Conservation (phyloP, 2,888 invertebrate genomes). For the Tenthredo mesomela region DNA sequence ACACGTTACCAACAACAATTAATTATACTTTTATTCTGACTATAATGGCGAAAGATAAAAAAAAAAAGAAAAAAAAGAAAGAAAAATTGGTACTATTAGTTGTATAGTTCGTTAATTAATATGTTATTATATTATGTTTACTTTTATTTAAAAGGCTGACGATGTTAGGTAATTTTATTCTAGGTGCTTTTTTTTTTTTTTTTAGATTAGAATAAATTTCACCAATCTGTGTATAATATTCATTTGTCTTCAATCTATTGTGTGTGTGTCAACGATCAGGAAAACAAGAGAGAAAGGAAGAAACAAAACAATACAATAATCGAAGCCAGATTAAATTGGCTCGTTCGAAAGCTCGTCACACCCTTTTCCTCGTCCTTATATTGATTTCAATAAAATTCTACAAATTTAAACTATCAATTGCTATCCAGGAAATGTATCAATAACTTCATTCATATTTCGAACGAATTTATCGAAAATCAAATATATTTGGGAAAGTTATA, state of each 20-base stretch:
- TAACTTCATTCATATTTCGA: too few relatives aligned
- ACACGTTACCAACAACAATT: not conserved
- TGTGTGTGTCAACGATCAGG: not conserved
- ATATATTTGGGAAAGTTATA: too few relatives aligned
- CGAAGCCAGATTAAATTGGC: not conserved
- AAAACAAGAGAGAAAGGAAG: too few relatives aligned
- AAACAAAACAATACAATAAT: not conserved
- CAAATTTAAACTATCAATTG: too few relatives aligned
- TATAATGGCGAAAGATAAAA: not conserved
- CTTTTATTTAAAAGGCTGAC: constrained; percentile 30
- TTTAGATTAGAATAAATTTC: constrained; percentile 2
- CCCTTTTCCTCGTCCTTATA: not conserved
- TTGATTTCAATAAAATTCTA: not conserved
- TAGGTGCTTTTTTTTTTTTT: constrained; percentile 13
- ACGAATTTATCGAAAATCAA: too few relatives aligned
- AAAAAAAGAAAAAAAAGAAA: too few relatives aligned
- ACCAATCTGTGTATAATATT: not conserved
- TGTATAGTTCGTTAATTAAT: constrained; percentile 15
- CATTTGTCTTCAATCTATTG: not conserved
- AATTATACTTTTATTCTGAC: not conserved
- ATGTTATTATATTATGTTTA: constrained; percentile 28
- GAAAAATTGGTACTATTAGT: constrained; percentile 27
- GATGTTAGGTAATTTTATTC: constrained; percentile 22
- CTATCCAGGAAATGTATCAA: too few relatives aligned
- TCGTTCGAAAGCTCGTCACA: not conserved